Evolutionary conservation across 2,797 vertebrate genomes (phyloP), one percentile per base, ranked within the genome.

Genomic region (Carapus acus): DNA sequence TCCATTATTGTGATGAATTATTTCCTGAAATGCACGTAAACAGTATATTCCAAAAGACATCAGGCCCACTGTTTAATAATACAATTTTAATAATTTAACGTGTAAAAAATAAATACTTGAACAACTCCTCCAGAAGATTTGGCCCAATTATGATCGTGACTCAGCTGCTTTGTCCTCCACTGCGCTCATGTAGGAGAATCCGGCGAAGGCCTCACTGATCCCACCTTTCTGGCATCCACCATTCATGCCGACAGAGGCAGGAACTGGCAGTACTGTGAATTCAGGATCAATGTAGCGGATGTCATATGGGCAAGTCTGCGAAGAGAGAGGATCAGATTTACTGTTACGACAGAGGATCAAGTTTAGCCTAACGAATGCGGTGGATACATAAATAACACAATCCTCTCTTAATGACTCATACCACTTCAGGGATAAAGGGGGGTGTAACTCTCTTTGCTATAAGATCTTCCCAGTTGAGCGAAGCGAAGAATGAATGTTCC

Each of bases 341-440:
- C 89, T 90, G 69, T 18, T 54, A 34, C 18, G 8, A 55, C 8
- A 51, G 3, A 46, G 18, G 31, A 20, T 57, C 14, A 24, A 40
- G 18, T n/a, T 55, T 7, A 43, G n/a, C 40, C 2, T 46, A 8
- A 33, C 6, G 1, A 12, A 34, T 6, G 43, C 2, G 8, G n/a
- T 16, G 12, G 11, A 38, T 18, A 33, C 6, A 16, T 8, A n/a
- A 52, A 46, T 2, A n/a, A 13, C 33, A 1, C 2, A 15, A 2
- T 48, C 1, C 27, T 19, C 49, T 61, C 7, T 24, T 3, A 64
- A 48, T 57, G 8, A 24, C 1, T 49, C 57, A 3, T 83, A 90
- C 88, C 85, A 89, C 74, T 34, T 84, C 67, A 11, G 90, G 90
- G 54, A 87, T 66, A 43, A 88, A 90, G 0, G 84, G 87, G 1